Evolutionary conservation across 2,888 invertebrate species (phyloP).

Genomic region (Osmoderma eremita): DNA sequence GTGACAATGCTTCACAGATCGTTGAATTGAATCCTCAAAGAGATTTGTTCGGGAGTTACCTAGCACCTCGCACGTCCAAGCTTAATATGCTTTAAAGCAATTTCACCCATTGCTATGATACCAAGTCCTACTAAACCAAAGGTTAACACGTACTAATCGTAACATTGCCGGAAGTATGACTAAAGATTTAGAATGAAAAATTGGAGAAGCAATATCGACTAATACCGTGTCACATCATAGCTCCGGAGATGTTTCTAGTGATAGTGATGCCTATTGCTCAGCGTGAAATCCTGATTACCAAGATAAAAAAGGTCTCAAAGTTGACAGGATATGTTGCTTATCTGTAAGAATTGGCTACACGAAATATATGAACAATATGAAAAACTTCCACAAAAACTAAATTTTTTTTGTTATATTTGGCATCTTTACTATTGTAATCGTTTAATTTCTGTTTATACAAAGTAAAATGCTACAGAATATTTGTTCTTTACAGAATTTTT

Average conservation of each 20-base stretch:
- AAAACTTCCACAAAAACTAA: neutral
- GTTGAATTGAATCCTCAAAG: slow-evolving; percentile 3
- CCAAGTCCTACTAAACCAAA: too few species aligned
- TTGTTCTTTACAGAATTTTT: neutral
- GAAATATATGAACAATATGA: neutral
- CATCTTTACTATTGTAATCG: neutral
- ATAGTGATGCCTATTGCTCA: neutral
- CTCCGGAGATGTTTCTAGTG: neutral
- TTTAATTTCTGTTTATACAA: neutral
- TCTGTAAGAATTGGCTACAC: neutral
- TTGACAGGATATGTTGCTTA: neutral
- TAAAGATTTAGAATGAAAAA: neutral
- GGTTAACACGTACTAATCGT: neutral
- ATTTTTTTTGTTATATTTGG: neutral
- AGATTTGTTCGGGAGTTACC: neutral
- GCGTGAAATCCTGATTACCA: neutral
- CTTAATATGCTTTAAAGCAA: neutral
- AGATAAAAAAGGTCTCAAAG: neutral
- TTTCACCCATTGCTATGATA: too few species aligned
- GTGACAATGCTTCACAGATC: neutral
- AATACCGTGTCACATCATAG: neutral
- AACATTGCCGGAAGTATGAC: neutral
- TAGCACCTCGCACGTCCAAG: too few species aligned
- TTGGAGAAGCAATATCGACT: neutral
- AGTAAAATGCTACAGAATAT: neutral